Base-by-base conservation (phyloP, 2,797 vertebrate genomes). In the Sparidentex hasta region DNA sequence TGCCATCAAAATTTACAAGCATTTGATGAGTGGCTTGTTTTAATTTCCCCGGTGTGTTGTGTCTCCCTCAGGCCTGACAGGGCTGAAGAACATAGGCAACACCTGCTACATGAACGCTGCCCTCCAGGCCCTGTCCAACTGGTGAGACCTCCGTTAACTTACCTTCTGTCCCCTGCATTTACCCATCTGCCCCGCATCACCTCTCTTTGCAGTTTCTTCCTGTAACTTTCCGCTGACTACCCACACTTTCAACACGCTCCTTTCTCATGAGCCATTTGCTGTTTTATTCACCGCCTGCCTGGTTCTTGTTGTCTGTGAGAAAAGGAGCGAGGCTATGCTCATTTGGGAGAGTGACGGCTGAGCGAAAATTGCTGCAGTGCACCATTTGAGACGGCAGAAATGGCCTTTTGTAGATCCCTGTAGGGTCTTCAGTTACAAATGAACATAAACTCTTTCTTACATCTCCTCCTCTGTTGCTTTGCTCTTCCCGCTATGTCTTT, bases 81-180 rank as follows among this genome's bases (percentile, higher is more conserved):
- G 98, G 59, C 94, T 99, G 93, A 99, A 99, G 93, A 99, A 99
- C 93, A 99, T 99, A 48, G 98, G 98, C 58, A 99, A 99, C 92
- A 99, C 98, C 81, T 99, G 98, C 94, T 99, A 99, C 84, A 98
- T 99, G 98, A 99, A 99, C 73, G 98, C 98, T 41, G 98, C 98
- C 80, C 96, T 99, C 54, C 98, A 99, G 90, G 98, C 98, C 52
- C 96, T 99, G 88, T 99, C 98, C 75, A 99, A 99, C 91, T 99
- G 98, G 98, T 99, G 93, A 96, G 97, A 50, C 74, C 7, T 20
- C 52, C 5, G 23, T 62, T 57, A 13, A 20, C 21, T 66, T 18
- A 11, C 65, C 54, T 20, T 12, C 20, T 54, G 51, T 61, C 56
- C 20, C 20, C 3, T 7, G 3, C 25, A 20, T 59, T 52, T 16